Evolutionary conservation across 2,888 invertebrate genomes (phyloP).

Genomic region (Apantesis nais): DNA sequence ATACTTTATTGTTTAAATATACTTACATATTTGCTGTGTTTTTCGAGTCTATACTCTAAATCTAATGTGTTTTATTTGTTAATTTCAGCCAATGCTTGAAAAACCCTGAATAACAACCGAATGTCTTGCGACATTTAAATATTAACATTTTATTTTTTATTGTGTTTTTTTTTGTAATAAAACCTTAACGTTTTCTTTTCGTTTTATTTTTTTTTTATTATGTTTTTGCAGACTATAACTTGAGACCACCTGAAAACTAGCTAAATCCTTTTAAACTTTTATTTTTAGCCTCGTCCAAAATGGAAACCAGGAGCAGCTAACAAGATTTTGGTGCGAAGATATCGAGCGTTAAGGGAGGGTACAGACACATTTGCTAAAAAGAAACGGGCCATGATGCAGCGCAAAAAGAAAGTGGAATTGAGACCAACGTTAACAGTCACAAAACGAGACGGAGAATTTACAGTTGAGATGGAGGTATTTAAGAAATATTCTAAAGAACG

Average conservation of each 20-base stretch:
- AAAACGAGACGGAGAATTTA: conserved; percentile 75
- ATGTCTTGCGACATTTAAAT: neutral
- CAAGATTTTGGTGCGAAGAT: conserved; percentile 71
- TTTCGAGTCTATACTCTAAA: neutral
- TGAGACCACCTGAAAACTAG: neutral
- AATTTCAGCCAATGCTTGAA: neutral
- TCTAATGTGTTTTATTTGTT: neutral
- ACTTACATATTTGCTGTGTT: neutral
- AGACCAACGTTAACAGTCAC: conserved; percentile 73
- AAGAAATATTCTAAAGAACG: conserved; percentile 79
- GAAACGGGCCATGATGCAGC: conserved; percentile 71
- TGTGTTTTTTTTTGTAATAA: neutral
- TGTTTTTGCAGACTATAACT: neutral
- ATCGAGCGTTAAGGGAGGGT: conserved; percentile 70
- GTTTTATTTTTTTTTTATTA: conserved; percentile 6
- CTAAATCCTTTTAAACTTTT: neutral
- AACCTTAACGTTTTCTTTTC: neutral
- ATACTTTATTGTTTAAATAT: too few relatives aligned
- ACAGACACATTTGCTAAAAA: conserved; percentile 73
- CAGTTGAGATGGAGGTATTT: conserved; percentile 79
- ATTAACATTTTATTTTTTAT: too few relatives aligned
- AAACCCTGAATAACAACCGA: neutral
- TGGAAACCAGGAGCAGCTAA: conserved; percentile 80
- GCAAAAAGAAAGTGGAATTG: conserved; percentile 75
- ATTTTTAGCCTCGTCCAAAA: conserved; percentile 69